phyloP scores from a whole-genome alignment of 2,113 vertebrate genomes.

The Motacilla alba region DNA sequence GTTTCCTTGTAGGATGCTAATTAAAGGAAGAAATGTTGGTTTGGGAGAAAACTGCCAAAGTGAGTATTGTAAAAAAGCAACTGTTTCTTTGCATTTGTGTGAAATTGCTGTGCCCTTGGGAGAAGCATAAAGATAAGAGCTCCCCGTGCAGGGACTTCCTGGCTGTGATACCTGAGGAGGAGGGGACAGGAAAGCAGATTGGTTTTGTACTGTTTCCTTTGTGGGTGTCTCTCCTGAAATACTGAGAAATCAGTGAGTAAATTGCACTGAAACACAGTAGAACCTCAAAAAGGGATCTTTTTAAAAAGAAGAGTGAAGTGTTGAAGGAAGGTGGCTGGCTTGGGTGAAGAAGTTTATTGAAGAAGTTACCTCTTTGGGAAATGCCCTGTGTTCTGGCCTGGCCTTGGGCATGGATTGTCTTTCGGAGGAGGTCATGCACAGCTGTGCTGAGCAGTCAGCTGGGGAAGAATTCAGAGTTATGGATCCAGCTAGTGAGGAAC shows the following conservation, averaged over 20 bases:
- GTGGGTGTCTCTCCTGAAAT: not conserved
- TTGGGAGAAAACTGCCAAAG: not conserved
- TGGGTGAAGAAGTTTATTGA: not conserved
- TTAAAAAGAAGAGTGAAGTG: not conserved
- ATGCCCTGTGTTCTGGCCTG: not conserved
- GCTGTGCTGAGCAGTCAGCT: not conserved
- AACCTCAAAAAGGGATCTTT: not conserved
- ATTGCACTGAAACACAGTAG: not conserved
- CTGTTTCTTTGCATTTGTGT: not conserved
- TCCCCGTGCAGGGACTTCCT: not conserved
- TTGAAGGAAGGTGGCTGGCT: not conserved
- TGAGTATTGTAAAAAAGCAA: not conserved
- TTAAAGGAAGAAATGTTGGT: constrained; percentile 17
- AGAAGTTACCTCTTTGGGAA: not conserved
- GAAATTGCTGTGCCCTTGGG: not conserved
- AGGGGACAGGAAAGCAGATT: not conserved
- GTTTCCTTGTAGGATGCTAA: not conserved
- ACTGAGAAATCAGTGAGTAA: not conserved
- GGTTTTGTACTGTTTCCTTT: not conserved
- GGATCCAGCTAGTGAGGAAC: not conserved
- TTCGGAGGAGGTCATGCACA: not conserved
- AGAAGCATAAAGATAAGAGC: not conserved
- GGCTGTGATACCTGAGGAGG: not conserved
- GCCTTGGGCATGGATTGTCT: not conserved
- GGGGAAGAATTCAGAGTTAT: not conserved